Percentiles rank a stretch among this genome's conserved stretches.
phyloP scores from a whole-genome alignment of 2,888 invertebrate genomes.

The Nomada lathburiana region DNA sequence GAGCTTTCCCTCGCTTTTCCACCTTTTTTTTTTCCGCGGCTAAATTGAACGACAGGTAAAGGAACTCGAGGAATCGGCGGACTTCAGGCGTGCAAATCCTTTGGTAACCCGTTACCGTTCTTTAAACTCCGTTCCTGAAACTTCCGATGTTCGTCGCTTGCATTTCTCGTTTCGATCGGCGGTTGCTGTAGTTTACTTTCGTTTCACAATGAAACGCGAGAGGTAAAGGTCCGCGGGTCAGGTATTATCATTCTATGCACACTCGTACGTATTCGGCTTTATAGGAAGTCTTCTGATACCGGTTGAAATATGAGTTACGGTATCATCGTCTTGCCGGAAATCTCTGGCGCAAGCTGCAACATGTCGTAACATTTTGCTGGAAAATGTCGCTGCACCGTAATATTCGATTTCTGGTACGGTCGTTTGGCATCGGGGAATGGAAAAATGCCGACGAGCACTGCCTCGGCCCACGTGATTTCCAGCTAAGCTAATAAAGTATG shows the following conservation, averaged over 20 bases:
- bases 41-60: too few species aligned
- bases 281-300: not conserved
- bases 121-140: too few species aligned
- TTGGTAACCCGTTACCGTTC: too few species aligned
- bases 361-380: slow-evolving; percentile 35
- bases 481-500: slow-evolving; percentile 39
- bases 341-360: slow-evolving; percentile 33
- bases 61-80: slow-evolving; percentile 2
- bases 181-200: too few species aligned
- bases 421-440: not conserved
- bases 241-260: not conserved
- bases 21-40: too few species aligned
- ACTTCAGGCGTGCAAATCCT: not conserved
- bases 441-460: slow-evolving; percentile 28
- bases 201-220: too few species aligned
- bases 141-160: too few species aligned
- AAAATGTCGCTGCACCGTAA: slow-evolving; percentile 19
- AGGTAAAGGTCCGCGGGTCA: not conserved
- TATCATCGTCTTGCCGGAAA: slow-evolving; percentile 49
- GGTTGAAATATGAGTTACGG: slow-evolving; percentile 47
- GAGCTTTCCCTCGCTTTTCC: too few species aligned
- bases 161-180: too few species aligned
- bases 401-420: slow-evolving; percentile 22
- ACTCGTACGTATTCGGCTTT: slow-evolving; percentile 27
- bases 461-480: slow-evolving; percentile 47